A percentile compares a stretch with the other conserved stretches of the same genome.
Conservation (phyloP, 2,888 invertebrate genomes). For the Octonoba sinensis region DNA sequence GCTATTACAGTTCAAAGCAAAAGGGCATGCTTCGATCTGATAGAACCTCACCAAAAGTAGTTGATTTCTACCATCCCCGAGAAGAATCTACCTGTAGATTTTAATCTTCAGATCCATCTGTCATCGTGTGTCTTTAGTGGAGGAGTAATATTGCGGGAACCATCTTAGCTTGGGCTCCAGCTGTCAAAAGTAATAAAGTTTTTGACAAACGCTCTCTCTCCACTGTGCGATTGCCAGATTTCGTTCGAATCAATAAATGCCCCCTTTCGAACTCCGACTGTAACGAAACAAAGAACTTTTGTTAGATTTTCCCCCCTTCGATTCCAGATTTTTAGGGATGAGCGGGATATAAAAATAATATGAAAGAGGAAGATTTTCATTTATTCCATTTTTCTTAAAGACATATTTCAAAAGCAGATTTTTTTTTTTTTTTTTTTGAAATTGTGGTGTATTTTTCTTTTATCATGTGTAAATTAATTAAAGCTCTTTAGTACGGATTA, state of each 20-base stretch:
- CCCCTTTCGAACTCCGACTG: conserved; percentile 20
- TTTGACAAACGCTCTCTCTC: conserved; percentile 50
- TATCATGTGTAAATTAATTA: background rate
- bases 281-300: conserved; percentile 48
- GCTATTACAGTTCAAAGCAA: too few relatives aligned
- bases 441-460: background rate
- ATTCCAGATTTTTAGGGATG: conserved; percentile 45
- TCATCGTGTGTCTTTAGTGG: background rate
- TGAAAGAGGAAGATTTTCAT: conserved; percentile 9
- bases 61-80: too few relatives aligned
- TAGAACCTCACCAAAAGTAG: too few relatives aligned
- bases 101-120: conserved; percentile 15
- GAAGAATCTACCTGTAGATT: conserved; percentile 12
- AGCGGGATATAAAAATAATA: conserved; percentile 20
- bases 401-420: conserved; percentile 32
- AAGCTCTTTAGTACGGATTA: too few relatives aligned
- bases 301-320: conserved; percentile 12
- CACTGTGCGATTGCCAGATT: conserved; percentile 40
- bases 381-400: conserved; percentile 5
- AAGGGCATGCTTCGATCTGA: too few relatives aligned
- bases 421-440: background rate
- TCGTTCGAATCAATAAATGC: conserved; percentile 48
- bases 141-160: background rate
- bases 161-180: conserved; percentile 29
- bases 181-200: conserved; percentile 57